Conservation (phyloP, 2,888 invertebrate species). For the Eubasilissa splendida region DNA sequence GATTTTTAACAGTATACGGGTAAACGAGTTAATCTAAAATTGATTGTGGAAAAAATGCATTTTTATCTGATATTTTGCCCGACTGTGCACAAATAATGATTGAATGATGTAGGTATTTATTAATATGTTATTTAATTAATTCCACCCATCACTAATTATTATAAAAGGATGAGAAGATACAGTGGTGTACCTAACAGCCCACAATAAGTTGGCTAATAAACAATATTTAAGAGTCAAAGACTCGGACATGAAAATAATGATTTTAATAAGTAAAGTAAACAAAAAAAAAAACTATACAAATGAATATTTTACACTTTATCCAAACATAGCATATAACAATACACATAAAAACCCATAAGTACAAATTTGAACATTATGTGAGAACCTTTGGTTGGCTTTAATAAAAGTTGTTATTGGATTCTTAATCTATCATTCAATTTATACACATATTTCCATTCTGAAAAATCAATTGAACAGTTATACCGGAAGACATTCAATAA, state of each 20-base stretch:
- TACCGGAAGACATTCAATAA: constrained; percentile 54
- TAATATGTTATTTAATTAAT: no score
- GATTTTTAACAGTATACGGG: background rate
- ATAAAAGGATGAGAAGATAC: no score
- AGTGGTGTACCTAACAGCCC: no score
- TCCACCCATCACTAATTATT: no score
- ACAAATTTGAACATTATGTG: constrained; percentile 26
- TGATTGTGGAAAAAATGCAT: background rate
- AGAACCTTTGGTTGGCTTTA: constrained; percentile 9
- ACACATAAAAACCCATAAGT: constrained; percentile 25
- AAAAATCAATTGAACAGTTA: constrained; percentile 39
- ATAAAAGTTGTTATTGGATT: constrained; percentile 7
- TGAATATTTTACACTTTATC: constrained; percentile 24
- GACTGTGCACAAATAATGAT: no score
- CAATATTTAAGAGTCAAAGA: constrained; percentile 1
- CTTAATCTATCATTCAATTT: constrained; percentile 1
- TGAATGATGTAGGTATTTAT: no score
- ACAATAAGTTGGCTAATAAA: no score
- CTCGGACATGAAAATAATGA: background rate
- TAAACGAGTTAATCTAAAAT: constrained; percentile 4
- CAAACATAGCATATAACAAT: constrained; percentile 24
- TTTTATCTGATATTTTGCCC: no score
- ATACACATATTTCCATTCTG: constrained; percentile 10
- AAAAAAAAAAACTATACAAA: constrained; percentile 14
- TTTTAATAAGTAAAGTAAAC: background rate